These are phyloP conservation scores for Vanessa tameamea DNA, from an alignment of 1,140 invertebrate genomes.

Conservation along the genomic window DNA sequence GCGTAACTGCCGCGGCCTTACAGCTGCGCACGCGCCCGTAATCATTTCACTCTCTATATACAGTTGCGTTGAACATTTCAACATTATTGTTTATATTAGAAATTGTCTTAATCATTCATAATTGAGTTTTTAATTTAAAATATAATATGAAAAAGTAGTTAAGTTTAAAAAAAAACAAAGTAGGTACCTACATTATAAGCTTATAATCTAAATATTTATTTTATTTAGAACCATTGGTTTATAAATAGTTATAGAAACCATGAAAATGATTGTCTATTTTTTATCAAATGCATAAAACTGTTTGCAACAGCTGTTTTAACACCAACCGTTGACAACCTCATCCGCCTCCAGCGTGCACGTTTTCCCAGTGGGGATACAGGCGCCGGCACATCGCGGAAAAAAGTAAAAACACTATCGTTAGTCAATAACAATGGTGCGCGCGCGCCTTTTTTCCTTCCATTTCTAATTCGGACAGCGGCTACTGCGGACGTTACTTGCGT, in stretches of 20 bases:
- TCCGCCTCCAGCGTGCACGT: slow-evolving; percentile 42
- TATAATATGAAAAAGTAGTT: no score
- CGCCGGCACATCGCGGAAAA: slow-evolving; percentile 69
- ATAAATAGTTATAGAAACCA: no score
- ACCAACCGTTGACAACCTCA: slow-evolving; percentile 56
- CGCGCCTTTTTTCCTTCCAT: slow-evolving; percentile 64
- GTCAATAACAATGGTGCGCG: slow-evolving; percentile 62
- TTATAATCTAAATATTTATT: no score
- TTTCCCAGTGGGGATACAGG: slow-evolving; percentile 70
- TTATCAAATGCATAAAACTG: slow-evolving; percentile 2
- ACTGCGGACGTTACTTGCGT: slow-evolving; percentile 45
- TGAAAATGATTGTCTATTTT: not conserved
- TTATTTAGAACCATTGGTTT: no score
- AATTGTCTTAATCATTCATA: no score
- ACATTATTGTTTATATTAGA: not conserved
- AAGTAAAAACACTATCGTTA: slow-evolving; percentile 72
- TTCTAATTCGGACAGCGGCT: slow-evolving; percentile 64
- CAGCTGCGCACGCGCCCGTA: slow-evolving; percentile 34
- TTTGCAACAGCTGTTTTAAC: not conserved
- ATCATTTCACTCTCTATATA: slow-evolving; percentile 67
- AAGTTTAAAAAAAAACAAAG: no score
- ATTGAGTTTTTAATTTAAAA: no score
- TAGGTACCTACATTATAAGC: no score
- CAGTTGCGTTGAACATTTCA: slow-evolving; percentile 49
- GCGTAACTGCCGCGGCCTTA: slow-evolving; percentile 27